Conservation (phyloP, 2,797 vertebrate genomes). For the Phalloptychus januarius region DNA sequence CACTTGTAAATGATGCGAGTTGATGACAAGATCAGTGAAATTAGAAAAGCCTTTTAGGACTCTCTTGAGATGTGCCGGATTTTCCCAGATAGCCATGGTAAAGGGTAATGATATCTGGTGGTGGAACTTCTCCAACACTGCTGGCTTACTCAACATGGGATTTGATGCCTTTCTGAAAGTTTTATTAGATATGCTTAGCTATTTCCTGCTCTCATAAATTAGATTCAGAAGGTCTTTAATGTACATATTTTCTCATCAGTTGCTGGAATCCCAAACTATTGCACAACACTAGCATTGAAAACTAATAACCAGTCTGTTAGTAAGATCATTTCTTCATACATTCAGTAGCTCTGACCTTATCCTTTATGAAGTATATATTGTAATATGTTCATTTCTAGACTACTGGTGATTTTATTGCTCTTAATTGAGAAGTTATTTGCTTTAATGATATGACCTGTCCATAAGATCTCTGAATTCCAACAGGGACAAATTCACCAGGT, state of each 20-base stretch:
- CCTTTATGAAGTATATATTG: neutral
- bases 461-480: neutral
- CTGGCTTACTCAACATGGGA: slow-evolving; percentile 10
- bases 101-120: slow-evolving; percentile 16
- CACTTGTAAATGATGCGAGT: slow-evolving; percentile 25
- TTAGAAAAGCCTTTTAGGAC: slow-evolving; percentile 36
- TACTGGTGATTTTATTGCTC: neutral
- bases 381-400: neutral
- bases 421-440: neutral
- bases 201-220: slow-evolving; percentile 7
- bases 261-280: neutral
- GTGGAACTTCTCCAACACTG: slow-evolving; percentile 19
- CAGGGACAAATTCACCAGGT: neutral
- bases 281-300: neutral
- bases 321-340: neutral
- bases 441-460: neutral
- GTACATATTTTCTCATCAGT: slow-evolving; percentile 1
- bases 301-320: neutral
- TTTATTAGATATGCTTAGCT: slow-evolving; percentile 8
- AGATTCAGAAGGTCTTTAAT: slow-evolving; percentile 9
- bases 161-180: slow-evolving; percentile 8
- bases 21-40: slow-evolving; percentile 43
- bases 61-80: slow-evolving; percentile 28
- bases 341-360: neutral
- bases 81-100: slow-evolving; percentile 25